phyloP scores from a whole-genome alignment of 1,140 invertebrate genomes.

The Meloidogyne hapla region DNA sequence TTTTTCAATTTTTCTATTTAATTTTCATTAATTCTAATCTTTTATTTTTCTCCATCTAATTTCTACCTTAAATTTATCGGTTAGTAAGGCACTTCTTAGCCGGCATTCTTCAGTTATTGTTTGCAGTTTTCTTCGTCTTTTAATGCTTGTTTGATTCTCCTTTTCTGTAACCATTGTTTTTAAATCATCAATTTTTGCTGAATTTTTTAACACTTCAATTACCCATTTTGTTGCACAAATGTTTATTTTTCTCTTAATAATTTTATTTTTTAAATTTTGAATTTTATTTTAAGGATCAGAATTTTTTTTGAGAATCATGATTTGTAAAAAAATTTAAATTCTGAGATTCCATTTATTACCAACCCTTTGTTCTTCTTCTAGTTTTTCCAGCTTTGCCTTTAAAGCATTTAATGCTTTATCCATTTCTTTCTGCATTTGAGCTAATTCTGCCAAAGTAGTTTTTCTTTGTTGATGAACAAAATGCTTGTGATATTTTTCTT shows the following conservation, averaged over 20 bases:
- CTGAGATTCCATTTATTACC: no score
- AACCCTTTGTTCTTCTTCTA: slow-evolving; percentile 24
- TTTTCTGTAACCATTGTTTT: background rate
- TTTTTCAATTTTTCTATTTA: background rate
- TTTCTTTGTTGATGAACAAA: slow-evolving; percentile 3
- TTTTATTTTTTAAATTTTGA: background rate
- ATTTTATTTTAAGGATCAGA: background rate
- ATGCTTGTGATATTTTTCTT: background rate
- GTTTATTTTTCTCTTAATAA: background rate
- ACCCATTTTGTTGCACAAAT: slow-evolving; percentile 3
- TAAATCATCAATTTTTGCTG: background rate
- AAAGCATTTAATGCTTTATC: slow-evolving; percentile 6
- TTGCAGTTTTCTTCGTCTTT: slow-evolving; percentile 15
- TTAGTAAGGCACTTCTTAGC: slow-evolving; percentile 20
- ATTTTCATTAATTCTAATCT: no score
- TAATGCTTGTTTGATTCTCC: background rate
- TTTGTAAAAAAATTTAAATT: no score
- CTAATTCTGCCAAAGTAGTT: slow-evolving; percentile 12
- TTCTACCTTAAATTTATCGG: slow-evolving; percentile 29
- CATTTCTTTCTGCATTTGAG: slow-evolving; percentile 26
- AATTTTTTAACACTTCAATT: background rate
- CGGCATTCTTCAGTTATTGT: slow-evolving; percentile 28
- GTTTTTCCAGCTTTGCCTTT: background rate
- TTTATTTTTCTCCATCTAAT: background rate
- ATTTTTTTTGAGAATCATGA: no score